Base-by-base conservation (phyloP, 2,113 vertebrate genomes). In the Bubo blakistoni region DNA sequence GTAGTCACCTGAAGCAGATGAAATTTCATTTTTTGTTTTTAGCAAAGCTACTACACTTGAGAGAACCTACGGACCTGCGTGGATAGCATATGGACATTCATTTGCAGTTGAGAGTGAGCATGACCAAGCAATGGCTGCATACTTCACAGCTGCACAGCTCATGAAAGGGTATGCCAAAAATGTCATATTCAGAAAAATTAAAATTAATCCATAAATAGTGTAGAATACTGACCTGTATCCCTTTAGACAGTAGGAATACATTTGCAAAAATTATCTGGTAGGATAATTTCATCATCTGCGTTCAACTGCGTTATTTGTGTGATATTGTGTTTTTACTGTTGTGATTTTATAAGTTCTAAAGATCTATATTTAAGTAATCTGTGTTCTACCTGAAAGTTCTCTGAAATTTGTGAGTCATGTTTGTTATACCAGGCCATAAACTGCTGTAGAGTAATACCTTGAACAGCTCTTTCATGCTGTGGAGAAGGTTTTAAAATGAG, bases 51-150 rank as follows among this genome's bases (percentile, higher is more conserved):
- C 99, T 21, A 99, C 99, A 0, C 98, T 99, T 61, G 99, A 99
- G 95, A 98, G 99, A 89, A 99, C 99, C 34, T 99, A 99, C 0
- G 99, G 99, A 4, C 99, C 99, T 8, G 99, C 99, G 0, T 99
- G 99, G 99, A 99, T 99, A n/a, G 99, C 99, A 1, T 99, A 99
- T 5, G 99, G 99, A 8, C 99, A 99, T 88, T 99, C 99, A 0
- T 99, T 99, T 80, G 99, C 99, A 3, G 99, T 99, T 59, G 99
- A 99, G 97, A 99, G 99, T 21, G 99, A 99, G 61, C 99, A 99
- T 5, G 99, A 99, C 96, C 99, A 99, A 72, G 99, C 99, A 8
- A 99, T 99, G 99, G 99, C 99, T 42, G 99, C 99, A 0, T 99
- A 99, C 91, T 99, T 99, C 97, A 99, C 99, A 36, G 99, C 99